phyloP scores from a whole-genome alignment of 2,797 vertebrate genomes.

The Xiphophorus birchmanni region DNA sequence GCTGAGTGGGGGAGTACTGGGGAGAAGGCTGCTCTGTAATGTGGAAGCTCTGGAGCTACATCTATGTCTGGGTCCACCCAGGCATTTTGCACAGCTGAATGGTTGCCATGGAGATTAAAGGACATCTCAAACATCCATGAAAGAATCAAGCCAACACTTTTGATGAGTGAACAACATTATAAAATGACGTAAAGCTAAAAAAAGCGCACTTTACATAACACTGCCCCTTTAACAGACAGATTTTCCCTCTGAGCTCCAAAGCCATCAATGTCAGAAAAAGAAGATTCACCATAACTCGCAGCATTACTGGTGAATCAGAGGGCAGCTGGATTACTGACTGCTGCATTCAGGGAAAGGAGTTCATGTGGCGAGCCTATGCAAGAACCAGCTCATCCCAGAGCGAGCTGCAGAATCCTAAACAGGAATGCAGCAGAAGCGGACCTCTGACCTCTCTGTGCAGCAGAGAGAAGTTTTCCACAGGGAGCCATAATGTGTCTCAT shows the following conservation, averaged over 20 bases:
- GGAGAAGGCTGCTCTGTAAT: no score
- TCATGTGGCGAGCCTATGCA: constrained; percentile 18
- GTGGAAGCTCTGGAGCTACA: no score
- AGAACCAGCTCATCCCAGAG: not conserved
- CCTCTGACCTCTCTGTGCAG: constrained; percentile 48
- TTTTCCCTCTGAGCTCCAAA: not conserved
- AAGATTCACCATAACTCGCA: not conserved
- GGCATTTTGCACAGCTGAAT: no score
- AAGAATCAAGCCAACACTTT: no score
- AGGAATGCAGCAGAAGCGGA: constrained; percentile 35
- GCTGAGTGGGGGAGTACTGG: no score
- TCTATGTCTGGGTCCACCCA: no score
- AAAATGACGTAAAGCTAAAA: not conserved
- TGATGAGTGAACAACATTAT: no score
- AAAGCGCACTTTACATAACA: not conserved
- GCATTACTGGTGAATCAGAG: not conserved
- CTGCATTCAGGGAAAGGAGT: constrained; percentile 6
- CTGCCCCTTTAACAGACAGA: not conserved
- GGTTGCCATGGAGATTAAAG: no score
- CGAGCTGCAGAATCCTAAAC: not conserved
- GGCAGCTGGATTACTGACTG: not conserved
- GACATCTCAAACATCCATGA: no score
- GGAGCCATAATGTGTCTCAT: constrained; percentile 50
- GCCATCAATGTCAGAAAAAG: not conserved
- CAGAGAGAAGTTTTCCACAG: constrained; percentile 29